A percentile compares a stretch with the other conserved stretches of the same genome.
Conservation (phyloP, 1,140 invertebrate genomes). For the Penaeus chinensis region DNA sequence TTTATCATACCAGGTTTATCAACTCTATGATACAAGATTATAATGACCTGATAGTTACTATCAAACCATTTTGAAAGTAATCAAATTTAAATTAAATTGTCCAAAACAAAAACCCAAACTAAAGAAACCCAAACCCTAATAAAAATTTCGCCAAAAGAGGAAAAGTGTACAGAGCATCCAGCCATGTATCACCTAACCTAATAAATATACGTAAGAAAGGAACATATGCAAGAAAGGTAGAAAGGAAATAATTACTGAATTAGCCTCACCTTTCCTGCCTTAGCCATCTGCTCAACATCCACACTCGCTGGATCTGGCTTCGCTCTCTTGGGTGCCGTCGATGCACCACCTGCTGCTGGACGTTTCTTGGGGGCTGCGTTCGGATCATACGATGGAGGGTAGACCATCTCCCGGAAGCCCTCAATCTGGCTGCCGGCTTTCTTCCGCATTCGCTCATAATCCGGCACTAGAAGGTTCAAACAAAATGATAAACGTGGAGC, state of each 20-base stretch:
- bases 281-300: slow-evolving; percentile 68
- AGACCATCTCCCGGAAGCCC: slow-evolving; percentile 39
- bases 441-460: slow-evolving; percentile 37
- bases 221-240: background rate
- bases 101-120: no score
- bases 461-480: slow-evolving; percentile 34
- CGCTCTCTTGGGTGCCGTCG: slow-evolving; percentile 65
- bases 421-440: slow-evolving; percentile 23
- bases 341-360: background rate
- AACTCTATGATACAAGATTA: no score
- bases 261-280: slow-evolving; percentile 69
- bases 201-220: background rate
- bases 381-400: slow-evolving; percentile 32
- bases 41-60: no score
- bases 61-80: no score
- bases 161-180: no score
- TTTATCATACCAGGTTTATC: no score
- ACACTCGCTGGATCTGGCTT: slow-evolving; percentile 68
- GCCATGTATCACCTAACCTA: no score
- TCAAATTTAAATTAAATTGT: no score
- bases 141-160: no score
- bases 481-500: background rate
- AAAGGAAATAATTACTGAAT: slow-evolving; percentile 62
- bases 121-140: no score
- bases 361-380: slow-evolving; percentile 7